Evolutionary conservation across 2,797 vertebrate species (phyloP), one percentile per base, ranked within the genome.

Genomic region (Pitangus sulphuratus): DNA sequence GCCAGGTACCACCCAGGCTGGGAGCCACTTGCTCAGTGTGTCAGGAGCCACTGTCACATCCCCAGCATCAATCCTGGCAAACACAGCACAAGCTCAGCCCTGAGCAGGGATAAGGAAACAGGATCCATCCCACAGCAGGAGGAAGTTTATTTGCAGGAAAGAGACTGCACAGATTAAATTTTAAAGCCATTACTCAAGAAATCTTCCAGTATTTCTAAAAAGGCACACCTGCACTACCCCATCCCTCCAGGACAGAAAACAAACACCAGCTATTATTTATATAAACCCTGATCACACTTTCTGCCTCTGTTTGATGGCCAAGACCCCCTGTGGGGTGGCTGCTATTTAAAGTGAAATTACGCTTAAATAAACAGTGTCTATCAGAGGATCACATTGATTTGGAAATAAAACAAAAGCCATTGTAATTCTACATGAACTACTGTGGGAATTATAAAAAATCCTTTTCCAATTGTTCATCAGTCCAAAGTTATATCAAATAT

Each of bases 1-100:
- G 26, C 8, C 8, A 50, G 77, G 44, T 5, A 2, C 19, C 42
- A 3, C 10, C 11, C 45, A 18, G 44, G 33, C 35, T 25, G 15
- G 1, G 19, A 39, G 53, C 0, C 50, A 8, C 5, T 2, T 2
- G 6, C 24, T 30, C 26, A 8, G 0, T 0, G 9, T 0, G 0
- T 8, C 40, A 24, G 57, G 26, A 11, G 37, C 6, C 58, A 17
- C 2, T 28, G 65, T 4, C 35, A 3, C 24, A 4, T 3, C 47
- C 47, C 15, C 13, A 58, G 58, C 48, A 3, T 0, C 6, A 28
- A 2, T 2, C 5, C 3, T 6, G 0, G 1, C 12, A n/a, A 39
- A 20, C 22, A 6, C 2, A 51, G 15, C 58, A 7, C 5, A 4
- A 11, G 6, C 24, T 25, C 42, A 24, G 8, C 35, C 30, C 62